Evolutionary conservation across 35 echinoderm and acorn worm species (phyloP).

Genomic region (Lytechinus variegatus): DNA sequence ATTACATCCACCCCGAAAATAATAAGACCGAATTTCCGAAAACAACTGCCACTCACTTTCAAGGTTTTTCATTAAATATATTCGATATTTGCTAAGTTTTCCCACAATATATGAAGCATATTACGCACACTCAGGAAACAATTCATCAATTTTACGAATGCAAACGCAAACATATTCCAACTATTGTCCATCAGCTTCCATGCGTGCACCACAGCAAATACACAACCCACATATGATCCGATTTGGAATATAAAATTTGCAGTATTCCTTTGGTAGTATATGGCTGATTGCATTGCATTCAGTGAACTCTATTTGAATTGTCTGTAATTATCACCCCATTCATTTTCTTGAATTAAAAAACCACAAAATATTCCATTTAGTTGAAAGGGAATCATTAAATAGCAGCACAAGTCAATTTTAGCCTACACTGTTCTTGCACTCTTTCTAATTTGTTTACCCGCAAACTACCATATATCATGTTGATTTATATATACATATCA

Average conservation of each 20-base stretch:
- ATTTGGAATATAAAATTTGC: background rate
- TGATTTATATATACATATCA: no score
- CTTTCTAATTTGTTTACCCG: background rate
- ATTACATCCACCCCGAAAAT: background rate
- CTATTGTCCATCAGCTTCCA: background rate
- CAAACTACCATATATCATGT: no score
- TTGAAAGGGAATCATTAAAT: background rate
- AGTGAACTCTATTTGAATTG: background rate
- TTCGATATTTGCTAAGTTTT: background rate
- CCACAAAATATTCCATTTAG: background rate
- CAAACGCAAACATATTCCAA: background rate
- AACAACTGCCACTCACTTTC: conserved; percentile 7
- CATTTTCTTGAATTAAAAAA: background rate
- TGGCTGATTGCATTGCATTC: background rate
- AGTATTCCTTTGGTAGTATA: background rate
- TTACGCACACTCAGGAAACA: background rate
- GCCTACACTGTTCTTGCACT: background rate
- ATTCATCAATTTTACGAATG: conserved; percentile 20
- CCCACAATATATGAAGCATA: background rate
- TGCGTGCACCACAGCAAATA: background rate
- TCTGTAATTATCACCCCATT: background rate
- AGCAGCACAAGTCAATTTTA: background rate
- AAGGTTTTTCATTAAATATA: background rate
- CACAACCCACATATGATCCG: background rate
- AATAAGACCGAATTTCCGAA: background rate